These are phyloP conservation scores for Tridacna crocea DNA, from an alignment of 2,888 invertebrate genomes.

Conservation along the genomic window DNA sequence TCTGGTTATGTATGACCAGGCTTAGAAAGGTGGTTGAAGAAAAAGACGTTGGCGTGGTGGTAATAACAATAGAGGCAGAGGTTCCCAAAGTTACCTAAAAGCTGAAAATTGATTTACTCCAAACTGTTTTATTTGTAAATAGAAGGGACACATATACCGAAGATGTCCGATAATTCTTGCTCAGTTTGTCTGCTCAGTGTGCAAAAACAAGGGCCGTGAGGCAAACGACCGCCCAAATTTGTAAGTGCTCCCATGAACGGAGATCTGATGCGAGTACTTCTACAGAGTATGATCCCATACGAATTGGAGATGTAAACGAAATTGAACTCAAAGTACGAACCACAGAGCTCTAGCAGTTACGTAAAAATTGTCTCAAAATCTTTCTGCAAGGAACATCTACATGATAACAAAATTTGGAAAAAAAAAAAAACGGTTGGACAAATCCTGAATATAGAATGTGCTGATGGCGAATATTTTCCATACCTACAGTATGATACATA, in stretches of 20 bases:
- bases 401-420: too few species aligned
- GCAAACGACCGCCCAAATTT: too few species aligned
- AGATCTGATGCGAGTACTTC: too few species aligned
- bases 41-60: not conserved
- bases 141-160: constrained; percentile 25
- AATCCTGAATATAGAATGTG: constrained; percentile 54
- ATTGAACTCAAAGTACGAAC: constrained; percentile 12
- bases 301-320: constrained; percentile 41
- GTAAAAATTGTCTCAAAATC: constrained; percentile 48
- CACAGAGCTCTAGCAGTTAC: constrained; percentile 39
- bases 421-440: constrained; percentile 27
- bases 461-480: constrained; percentile 52
- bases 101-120: constrained; percentile 16
- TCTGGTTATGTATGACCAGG: not conserved
- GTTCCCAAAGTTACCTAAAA: not conserved
- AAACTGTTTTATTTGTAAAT: constrained; percentile 7
- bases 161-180: too few species aligned
- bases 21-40: not conserved
- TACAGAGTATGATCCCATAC: constrained; percentile 35
- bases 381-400: constrained; percentile 41
- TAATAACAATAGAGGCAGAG: not conserved
- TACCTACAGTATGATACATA: constrained; percentile 49
- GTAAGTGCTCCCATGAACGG: too few species aligned
- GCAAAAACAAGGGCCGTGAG: too few species aligned
- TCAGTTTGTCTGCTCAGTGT: too few species aligned